phyloP scores from a whole-genome alignment of 2,797 vertebrate genomes.

The Danio tinwini region DNA sequence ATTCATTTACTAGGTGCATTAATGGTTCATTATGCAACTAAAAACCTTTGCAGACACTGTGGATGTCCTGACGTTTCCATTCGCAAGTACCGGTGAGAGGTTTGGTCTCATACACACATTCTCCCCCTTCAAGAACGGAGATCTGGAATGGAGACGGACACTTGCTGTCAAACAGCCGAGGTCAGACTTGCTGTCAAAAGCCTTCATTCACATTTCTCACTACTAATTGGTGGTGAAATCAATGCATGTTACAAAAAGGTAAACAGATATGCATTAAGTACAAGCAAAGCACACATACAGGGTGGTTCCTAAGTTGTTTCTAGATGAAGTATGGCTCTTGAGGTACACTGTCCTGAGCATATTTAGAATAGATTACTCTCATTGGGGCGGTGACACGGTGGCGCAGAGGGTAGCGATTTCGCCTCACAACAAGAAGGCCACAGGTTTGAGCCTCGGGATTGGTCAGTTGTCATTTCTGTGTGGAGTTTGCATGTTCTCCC shows the following conservation, averaged over 20 bases:
- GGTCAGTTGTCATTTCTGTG: too few species aligned
- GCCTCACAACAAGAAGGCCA: too few species aligned
- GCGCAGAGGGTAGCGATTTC: too few species aligned
- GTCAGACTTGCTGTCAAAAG: constrained; percentile 69
- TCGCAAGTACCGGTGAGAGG: constrained; percentile 86
- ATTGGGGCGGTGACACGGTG: too few species aligned
- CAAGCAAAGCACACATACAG: not conserved
- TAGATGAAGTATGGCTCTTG: not conserved
- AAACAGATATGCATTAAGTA: too few species aligned
- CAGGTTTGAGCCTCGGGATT: too few species aligned
- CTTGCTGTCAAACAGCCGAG: constrained; percentile 81
- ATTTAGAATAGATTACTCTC: too few species aligned
- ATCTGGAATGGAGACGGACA: constrained; percentile 81
- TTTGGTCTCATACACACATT: constrained; percentile 87
- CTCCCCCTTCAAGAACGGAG: constrained; percentile 79
- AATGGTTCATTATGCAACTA: not conserved
- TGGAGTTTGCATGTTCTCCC: too few species aligned
- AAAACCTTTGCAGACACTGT: constrained; percentile 73
- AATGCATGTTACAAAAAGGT: not conserved
- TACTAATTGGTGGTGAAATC: not conserved
- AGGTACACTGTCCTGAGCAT: too few species aligned
- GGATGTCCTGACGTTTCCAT: constrained; percentile 83
- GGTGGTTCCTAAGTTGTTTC: not conserved
- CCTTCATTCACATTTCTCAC: not conserved
- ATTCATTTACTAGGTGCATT: not conserved